Percentiles rank a stretch among this genome's conserved stretches.
phyloP scores from a whole-genome alignment of 2,797 vertebrate genomes.

The Picus viridis region DNA sequence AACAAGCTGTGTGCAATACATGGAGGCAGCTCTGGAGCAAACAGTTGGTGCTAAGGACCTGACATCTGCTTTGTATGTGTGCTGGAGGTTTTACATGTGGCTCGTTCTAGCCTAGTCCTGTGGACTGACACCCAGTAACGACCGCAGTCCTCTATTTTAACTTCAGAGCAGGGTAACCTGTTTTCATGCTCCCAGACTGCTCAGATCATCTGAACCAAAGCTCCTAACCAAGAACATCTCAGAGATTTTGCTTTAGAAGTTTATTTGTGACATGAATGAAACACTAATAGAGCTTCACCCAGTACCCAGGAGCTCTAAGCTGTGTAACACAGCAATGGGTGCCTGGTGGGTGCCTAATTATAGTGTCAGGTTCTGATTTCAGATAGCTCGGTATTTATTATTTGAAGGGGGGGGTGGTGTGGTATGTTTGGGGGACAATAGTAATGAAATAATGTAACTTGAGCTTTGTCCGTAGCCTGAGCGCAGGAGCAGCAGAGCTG shows the following conservation, averaged over 20 bases:
- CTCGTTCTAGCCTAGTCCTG: not conserved
- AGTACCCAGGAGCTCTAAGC: not conserved
- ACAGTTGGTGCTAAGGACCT: not conserved
- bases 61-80: not conserved
- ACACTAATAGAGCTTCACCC: not conserved
- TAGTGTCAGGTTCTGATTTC: not conserved
- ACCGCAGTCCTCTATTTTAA: not conserved
- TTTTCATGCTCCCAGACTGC: not conserved
- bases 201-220: not conserved
- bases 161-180: not conserved
- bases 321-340: not conserved
- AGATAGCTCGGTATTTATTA: not conserved
- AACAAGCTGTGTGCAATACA: not conserved
- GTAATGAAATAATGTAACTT: not conserved
- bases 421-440: not conserved
- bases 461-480: fast-evolving
- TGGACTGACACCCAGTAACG: not conserved
- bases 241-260: not conserved
- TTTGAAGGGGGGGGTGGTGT: not conserved
- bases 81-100: not conserved
- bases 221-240: not conserved
- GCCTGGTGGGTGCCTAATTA: not conserved
- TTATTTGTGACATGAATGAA: not conserved
- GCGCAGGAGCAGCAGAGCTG: not conserved
- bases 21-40: not conserved